Percentiles rank a stretch among this genome's conserved stretches.
phyloP scores from a whole-genome alignment of 2,888 invertebrate genomes.

The Patella caerulea region DNA sequence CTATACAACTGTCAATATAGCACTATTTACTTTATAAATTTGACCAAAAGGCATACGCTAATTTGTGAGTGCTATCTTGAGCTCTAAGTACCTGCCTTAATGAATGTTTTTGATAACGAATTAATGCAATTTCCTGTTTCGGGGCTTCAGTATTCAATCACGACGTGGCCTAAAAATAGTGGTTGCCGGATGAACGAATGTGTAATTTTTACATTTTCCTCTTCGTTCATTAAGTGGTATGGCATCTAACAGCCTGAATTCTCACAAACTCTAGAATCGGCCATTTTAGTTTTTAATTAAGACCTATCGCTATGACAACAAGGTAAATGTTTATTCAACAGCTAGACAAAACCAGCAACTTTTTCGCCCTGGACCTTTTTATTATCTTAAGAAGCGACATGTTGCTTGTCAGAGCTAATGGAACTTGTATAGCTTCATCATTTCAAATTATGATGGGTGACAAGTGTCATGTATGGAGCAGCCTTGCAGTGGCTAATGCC shows the following conservation, averaged over 20 bases:
- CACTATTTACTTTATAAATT: conserved; percentile 4
- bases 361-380: not conserved
- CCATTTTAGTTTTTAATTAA: conserved; percentile 12
- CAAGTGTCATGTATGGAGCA: no score
- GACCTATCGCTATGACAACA: not conserved
- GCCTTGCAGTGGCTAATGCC: no score
- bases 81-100: conserved; percentile 15
- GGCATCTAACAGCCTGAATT: not conserved
- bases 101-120: conserved; percentile 24
- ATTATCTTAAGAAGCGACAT: no score
- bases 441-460: no score
- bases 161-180: not conserved
- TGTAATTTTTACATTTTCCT: conserved; percentile 9
- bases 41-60: conserved; percentile 10
- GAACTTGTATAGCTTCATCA: no score
- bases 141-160: not conserved
- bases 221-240: conserved; percentile 8
- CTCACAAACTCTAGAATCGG: conserved; percentile 2
- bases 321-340: conserved; percentile 5
- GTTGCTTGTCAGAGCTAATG: no score
- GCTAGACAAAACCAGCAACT: conserved; percentile 4
- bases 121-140: conserved; percentile 26
- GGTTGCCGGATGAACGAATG: not conserved
- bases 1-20: not conserved
- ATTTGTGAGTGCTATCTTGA: conserved; percentile 9